phyloP scores from a whole-genome alignment of 2,113 vertebrate species.

The Numida meleagris region DNA sequence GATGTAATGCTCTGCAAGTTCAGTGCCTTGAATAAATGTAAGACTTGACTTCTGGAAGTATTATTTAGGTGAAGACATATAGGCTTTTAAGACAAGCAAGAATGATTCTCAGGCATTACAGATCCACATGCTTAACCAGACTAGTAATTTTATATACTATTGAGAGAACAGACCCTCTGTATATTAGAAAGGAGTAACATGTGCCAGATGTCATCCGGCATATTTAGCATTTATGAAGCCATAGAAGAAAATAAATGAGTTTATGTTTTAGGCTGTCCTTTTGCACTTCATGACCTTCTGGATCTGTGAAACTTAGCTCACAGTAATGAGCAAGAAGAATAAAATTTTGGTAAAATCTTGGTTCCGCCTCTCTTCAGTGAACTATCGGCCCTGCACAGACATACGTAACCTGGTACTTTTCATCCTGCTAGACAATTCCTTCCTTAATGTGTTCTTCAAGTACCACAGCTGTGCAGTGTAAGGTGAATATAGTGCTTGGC shows the following conservation, averaged over 20 bases:
- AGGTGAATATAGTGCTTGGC: background rate
- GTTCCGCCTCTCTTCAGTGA: background rate
- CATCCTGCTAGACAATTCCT: background rate
- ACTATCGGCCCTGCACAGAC: background rate
- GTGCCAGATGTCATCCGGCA: slow-evolving; percentile 1
- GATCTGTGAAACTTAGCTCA: background rate
- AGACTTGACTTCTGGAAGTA: background rate
- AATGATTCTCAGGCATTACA: slow-evolving; percentile 16
- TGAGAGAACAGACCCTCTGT: slow-evolving; percentile 7
- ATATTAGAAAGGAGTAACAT: background rate
- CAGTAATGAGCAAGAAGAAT: background rate
- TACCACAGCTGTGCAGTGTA: background rate
- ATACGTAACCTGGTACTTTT: background rate
- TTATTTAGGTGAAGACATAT: slow-evolving; percentile 14
- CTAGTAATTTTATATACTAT: slow-evolving; percentile 23
- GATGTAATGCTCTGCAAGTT: background rate
- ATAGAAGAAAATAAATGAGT: slow-evolving; percentile 17
- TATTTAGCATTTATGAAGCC: background rate
- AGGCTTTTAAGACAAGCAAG: slow-evolving; percentile 6
- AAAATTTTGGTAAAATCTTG: slow-evolving; percentile 18
- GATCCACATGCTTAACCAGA: background rate
- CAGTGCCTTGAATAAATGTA: background rate
- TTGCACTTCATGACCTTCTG: background rate
- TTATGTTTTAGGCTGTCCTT: slow-evolving; percentile 24
- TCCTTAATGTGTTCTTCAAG: background rate